Evolutionary conservation across 2,113 vertebrate species (phyloP), one percentile per base, ranked within the genome.

Genomic region (Lophius piscatorius): DNA sequence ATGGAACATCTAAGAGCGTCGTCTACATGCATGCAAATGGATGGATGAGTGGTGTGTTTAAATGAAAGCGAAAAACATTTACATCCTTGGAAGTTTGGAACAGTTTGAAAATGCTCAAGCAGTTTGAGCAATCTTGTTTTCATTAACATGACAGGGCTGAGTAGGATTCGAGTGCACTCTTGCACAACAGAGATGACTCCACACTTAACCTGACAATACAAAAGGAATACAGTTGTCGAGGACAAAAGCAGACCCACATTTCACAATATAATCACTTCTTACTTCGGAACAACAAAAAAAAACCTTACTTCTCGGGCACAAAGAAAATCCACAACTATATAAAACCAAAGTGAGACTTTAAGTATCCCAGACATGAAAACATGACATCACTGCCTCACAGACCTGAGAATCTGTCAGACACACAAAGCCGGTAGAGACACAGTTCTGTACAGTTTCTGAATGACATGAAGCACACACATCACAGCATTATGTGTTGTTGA

Each of bases 381-480:
- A 18, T 41, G 35, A 76, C 40, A n/a, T 49, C 50, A 79, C 70
- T 38, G 51, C 55, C 63, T 75, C 74, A 83, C 76, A 70, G 22
- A 55, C 68, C 70, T 47, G 65, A 52, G 67, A 20, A 44, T 74
- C 59, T 42, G 23, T 50, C 71, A 85, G 68, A 75, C 62, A 64
- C 67, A n/a, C n/a, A n/a, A n/a, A n/a, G n/a, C n/a, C 75, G 69
- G 70, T 58, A 22, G 44, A 71, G 68, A 81, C 70, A 67, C 80
- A 59, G 78, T 71, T 83, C 74, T 74, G 70, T 64, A 72, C 74
- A 64, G 52, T 52, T 40, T 84, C 77, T 78, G 57, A 82, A 85
- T 80, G 82, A 80, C 70, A 86, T 89, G 87, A 68, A 75, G 69
- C 87, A 82, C 77, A 72, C 78, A 78, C 70, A 76, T 72, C 83